Conservation (phyloP, 2,113 vertebrate species). For the Sceloporus undulatus region DNA sequence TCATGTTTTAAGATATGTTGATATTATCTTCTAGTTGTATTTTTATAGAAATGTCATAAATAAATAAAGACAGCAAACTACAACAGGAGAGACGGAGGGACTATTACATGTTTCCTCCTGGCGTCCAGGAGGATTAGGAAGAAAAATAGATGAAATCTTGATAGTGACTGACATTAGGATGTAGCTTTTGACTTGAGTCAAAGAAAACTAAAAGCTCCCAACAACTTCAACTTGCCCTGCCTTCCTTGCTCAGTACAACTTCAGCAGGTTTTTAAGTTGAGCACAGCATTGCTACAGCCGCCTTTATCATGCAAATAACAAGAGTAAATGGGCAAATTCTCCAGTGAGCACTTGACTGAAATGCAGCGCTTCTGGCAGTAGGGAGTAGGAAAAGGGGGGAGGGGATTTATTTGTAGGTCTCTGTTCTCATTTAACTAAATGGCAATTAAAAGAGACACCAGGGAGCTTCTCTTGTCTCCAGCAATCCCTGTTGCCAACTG, state of each 20-base stretch:
- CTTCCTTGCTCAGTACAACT: slow-evolving; percentile 38
- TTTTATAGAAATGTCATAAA: neutral
- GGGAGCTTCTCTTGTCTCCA: slow-evolving; percentile 83
- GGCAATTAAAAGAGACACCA: slow-evolving; percentile 86
- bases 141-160: neutral
- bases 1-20: neutral
- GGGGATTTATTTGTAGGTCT: slow-evolving; percentile 84
- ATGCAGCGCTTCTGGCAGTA: slow-evolving; percentile 80
- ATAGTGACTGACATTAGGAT: neutral
- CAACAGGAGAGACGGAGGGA: neutral
- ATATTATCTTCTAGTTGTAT: neutral
- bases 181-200: neutral
- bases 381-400: slow-evolving; percentile 35
- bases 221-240: neutral
- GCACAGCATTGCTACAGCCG: slow-evolving; percentile 68
- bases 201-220: neutral
- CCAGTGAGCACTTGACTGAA: slow-evolving; percentile 86
- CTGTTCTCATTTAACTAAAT: slow-evolving; percentile 91
- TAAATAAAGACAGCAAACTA: neutral
- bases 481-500: slow-evolving; percentile 76
- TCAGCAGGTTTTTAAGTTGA: slow-evolving; percentile 53
- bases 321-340: slow-evolving; percentile 90
- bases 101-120: neutral
- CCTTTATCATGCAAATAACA: slow-evolving; percentile 96
- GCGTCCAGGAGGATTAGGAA: neutral